phyloP scores from a whole-genome alignment of 1,140 invertebrate genomes.

The Drosophila athabasca region DNA sequence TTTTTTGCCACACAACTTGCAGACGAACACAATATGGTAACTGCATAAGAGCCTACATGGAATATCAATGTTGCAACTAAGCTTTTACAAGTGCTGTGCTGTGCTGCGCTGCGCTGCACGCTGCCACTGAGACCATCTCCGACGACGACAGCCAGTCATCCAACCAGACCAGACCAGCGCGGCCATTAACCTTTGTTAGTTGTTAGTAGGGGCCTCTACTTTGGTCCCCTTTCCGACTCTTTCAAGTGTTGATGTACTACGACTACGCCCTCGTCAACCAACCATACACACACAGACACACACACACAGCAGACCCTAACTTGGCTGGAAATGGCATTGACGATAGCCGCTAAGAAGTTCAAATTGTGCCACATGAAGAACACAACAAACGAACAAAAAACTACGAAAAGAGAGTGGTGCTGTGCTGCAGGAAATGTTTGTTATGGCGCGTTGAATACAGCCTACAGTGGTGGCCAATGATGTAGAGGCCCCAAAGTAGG shows the following conservation, averaged over 20 bases:
- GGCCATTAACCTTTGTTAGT: slow-evolving; percentile 45
- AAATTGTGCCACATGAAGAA: slow-evolving; percentile 37
- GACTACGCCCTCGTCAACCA: slow-evolving; percentile 32
- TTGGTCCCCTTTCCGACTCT: slow-evolving; percentile 15
- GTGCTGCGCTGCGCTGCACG: background rate
- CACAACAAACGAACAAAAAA: slow-evolving; percentile 9
- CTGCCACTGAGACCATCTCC: slow-evolving; percentile 30
- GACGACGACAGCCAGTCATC: slow-evolving; percentile 32
- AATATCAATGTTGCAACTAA: slow-evolving; percentile 54
- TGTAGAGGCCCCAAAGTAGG: slow-evolving; percentile 4
- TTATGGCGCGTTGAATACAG: slow-evolving; percentile 25
- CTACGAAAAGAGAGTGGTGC: slow-evolving; percentile 22
- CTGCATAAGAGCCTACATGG: slow-evolving; percentile 46
- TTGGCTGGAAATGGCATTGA: slow-evolving; percentile 44
- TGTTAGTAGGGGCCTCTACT: slow-evolving; percentile 1
- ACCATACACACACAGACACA: slow-evolving; percentile 3
- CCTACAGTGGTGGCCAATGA: slow-evolving; percentile 31
- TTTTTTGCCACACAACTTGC: slow-evolving; percentile 37
- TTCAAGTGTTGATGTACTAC: slow-evolving; percentile 29
- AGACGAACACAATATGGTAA: slow-evolving; percentile 37
- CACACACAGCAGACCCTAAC: slow-evolving; percentile 1
- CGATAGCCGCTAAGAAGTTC: slow-evolving; percentile 46
- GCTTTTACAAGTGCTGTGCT: slow-evolving; percentile 34
- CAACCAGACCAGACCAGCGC: slow-evolving; percentile 44
- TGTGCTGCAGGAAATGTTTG: slow-evolving; percentile 39